Base-by-base conservation (phyloP, 2,113 vertebrate genomes). In the Oreochromis niloticus region DNA sequence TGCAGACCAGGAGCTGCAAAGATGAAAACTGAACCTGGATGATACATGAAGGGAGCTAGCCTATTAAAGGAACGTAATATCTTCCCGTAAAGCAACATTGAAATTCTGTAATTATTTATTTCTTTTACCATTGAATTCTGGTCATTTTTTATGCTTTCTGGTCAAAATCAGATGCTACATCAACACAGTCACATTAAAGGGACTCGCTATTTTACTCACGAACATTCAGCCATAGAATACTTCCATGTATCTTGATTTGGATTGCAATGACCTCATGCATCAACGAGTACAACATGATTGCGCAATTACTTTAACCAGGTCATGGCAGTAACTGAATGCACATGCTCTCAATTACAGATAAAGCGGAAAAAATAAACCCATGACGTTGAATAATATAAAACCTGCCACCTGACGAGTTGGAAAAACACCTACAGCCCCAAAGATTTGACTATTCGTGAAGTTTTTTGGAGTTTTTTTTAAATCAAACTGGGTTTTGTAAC, bases 271-370 rank as follows among this genome's bases (percentile, higher is more conserved):
- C 85, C 50, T 78, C 87, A 93, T 88, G 57, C 88, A 86, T 55
- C 48, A 82, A 87, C 13, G 87, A 87, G 90, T 73, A 88, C 75
- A 75, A 92, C 84, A 91, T 88, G 90, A 82, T 88, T 71, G 68
- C 32, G 11, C 83, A 93, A 94, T 91, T 91, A 91, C 91, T 82
- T 87, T 93, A 94, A 95, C 87, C 78, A 63, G 52, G 87, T 95
- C 93, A 92, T 75, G 43, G 68, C 88, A 59, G 87, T 89, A 93
- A 95, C 92, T 86, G 30, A 92, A 90, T 83, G 87, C 92, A 92
- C 92, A 95, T 93, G 94, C 56, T 93, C 87, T 71, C 80, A 84
- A 90, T 92, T 84, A 90, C 63, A 82, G 36, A 57, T 30, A 6
- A 36, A 24, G 43, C 4, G 32, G 75, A 80, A 78, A 88, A 88